phyloP scores from a whole-genome alignment of 2,888 invertebrate species.

The Dioctria rufipes region DNA sequence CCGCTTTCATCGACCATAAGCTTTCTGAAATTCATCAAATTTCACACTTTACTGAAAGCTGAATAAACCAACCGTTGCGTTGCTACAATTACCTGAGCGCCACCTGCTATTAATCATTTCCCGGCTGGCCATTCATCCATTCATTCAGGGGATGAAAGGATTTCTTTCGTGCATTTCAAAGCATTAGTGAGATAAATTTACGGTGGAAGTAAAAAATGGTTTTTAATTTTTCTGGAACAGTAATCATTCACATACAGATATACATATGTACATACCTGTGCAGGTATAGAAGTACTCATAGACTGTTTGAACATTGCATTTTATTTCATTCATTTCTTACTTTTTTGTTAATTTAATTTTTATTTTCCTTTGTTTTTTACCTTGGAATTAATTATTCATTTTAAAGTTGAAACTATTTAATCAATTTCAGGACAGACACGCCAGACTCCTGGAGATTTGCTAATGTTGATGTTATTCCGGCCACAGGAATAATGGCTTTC shows the following conservation, averaged over 20 bases:
- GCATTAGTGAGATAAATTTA: not conserved
- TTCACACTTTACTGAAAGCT: not conserved
- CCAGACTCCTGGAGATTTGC: slow-evolving; percentile 81
- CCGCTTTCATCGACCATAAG: not conserved
- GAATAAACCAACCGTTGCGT: not conserved
- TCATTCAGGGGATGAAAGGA: not conserved
- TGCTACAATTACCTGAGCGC: not conserved
- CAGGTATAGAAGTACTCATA: too few relatives aligned
- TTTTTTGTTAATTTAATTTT: too few relatives aligned
- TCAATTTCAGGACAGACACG: slow-evolving; percentile 75
- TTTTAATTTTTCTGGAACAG: not conserved
- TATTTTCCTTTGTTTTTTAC: too few relatives aligned
- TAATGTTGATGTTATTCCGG: slow-evolving; percentile 81
- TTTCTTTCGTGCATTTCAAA: not conserved
- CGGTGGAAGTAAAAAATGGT: not conserved
- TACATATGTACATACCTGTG: too few relatives aligned
- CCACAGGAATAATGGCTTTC: slow-evolving; percentile 89
- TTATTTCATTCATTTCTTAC: too few relatives aligned
- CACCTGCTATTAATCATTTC: not conserved
- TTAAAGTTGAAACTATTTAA: not conserved
- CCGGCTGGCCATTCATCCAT: not conserved
- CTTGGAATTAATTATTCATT: not conserved
- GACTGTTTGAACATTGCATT: too few relatives aligned
- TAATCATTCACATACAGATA: not conserved
- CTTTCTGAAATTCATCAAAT: not conserved